Base-by-base conservation (phyloP, 2,113 vertebrate species). In the Symphodus melops region DNA sequence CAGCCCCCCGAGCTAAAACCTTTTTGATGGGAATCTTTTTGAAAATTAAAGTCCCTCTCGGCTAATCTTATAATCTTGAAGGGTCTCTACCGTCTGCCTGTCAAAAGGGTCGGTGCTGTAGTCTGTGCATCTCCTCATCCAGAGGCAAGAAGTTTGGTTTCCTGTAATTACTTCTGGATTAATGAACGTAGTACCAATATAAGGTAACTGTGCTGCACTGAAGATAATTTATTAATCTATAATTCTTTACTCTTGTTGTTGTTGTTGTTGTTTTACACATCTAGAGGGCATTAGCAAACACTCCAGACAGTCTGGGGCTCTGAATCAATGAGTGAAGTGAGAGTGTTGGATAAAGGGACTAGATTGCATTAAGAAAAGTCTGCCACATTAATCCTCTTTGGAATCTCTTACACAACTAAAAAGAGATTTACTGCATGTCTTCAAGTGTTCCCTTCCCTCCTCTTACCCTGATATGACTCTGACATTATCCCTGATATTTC, bases 291-390 rank as follows among this genome's bases (percentile, higher is more conserved):
- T 71, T 14, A 71, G 19, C 52, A 37, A 85, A 72, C 33, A 39
- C 61, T 57, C 9, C 55, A 69, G 59, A 70, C 73, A 63, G 53
- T 48, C 28, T 58, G 61, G 21, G 39, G 58, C 72, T 80, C 21
- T 36, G 56, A 72, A 62, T 83, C 68, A 51, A 28, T 66, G 64
- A 68, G 78, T 79, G 70, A 51, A 66, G 39, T 11, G 37, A 62
- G 60, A 54, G 46, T 75, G 59, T 75, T 76, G 67, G 68, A 66
- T 80, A 75, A 67, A 81, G 59, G 59, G 77, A 91, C 87, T 63
- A 89, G 78, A 84, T 78, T 85, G 87, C 67, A n/a, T 68, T 59
- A 69, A 89, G 65, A 85, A 72, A 72, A 87, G 89, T 92, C 78
- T 78, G 59, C 39, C 28, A 14, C 66, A 73, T 83, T 90, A 90